A percentile compares a stretch with the other conserved stretches of the same genome.
Conservation (phyloP, 2,113 vertebrate species). For the Delphinapterus leucas region DNA sequence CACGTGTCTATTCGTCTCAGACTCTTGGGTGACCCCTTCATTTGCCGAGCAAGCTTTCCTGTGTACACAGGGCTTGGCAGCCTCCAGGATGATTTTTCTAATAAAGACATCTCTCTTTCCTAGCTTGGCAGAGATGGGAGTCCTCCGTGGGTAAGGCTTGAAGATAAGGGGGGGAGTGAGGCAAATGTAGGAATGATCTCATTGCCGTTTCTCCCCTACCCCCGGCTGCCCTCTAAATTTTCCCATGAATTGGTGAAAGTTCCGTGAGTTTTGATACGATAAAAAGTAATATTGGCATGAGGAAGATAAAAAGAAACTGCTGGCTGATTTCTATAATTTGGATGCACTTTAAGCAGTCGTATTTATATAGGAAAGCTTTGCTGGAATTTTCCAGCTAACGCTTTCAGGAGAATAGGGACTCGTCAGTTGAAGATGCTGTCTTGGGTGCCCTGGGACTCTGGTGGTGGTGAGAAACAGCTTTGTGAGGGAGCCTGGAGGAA, state of each 20-base stretch:
- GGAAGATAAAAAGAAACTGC: background rate
- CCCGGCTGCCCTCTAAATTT: background rate
- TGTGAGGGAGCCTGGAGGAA: background rate
- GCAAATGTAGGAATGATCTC: rapidly evolving
- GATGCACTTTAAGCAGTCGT: background rate
- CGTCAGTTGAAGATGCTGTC: background rate
- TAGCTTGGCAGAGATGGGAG: background rate
- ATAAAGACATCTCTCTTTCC: background rate
- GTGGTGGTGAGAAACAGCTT: background rate
- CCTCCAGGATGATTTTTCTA: background rate
- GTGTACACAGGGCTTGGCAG: constrained; percentile 23
- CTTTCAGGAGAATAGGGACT: background rate
- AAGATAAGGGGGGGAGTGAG: background rate
- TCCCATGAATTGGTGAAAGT: background rate
- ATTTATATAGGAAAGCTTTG: background rate
- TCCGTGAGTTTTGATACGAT: rapidly evolving
- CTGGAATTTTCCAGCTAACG: constrained; percentile 7
- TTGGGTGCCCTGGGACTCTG: background rate
- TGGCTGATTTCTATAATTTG: background rate
- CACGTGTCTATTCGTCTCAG: background rate
- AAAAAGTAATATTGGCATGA: background rate
- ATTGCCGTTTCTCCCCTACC: background rate
- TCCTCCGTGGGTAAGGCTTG: background rate
- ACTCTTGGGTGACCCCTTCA: background rate
- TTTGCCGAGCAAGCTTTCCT: constrained; percentile 25